Percentiles rank a stretch among this genome's conserved stretches.
These are phyloP conservation scores for Thecophora atra DNA, from an alignment of 2,888 invertebrate species.

Conservation along the genomic window DNA sequence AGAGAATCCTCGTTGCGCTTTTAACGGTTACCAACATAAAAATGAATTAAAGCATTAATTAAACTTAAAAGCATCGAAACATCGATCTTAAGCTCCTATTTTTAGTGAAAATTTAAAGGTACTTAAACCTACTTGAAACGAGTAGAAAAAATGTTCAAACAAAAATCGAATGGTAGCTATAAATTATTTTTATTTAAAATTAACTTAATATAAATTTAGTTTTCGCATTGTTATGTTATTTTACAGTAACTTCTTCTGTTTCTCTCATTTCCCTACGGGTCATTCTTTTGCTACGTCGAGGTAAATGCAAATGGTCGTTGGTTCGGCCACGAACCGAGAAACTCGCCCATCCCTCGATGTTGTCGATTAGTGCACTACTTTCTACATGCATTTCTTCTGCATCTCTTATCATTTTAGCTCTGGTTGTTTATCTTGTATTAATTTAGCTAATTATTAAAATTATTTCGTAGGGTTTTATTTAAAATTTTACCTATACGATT, in stretches of 20 bases:
- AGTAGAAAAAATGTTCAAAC: slow-evolving; percentile 33
- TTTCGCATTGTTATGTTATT: slow-evolving; percentile 23
- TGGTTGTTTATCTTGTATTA: slow-evolving; percentile 17
- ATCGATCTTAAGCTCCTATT: slow-evolving; percentile 57
- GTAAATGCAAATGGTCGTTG: too few relatives aligned
- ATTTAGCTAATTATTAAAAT: slow-evolving; percentile 27
- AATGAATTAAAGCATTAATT: slow-evolving; percentile 7
- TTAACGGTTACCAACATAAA: slow-evolving; percentile 11
- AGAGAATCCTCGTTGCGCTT: background rate
- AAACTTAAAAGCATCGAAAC: slow-evolving; percentile 55
- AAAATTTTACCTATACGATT: slow-evolving; percentile 27
- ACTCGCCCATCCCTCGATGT: too few relatives aligned
- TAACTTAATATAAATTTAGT: slow-evolving; percentile 35
- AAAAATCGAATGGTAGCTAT: slow-evolving; percentile 58
- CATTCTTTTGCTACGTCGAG: too few relatives aligned
- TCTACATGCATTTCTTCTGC: background rate
- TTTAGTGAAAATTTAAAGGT: background rate
- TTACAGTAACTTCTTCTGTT: slow-evolving; percentile 33
- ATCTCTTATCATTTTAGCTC: slow-evolving; percentile 1
- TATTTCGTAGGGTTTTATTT: slow-evolving; percentile 14
- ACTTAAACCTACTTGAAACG: background rate
- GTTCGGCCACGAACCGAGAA: too few relatives aligned
- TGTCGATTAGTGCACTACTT: background rate
- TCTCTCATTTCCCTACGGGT: slow-evolving; percentile 3
- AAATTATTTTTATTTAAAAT: slow-evolving; percentile 45